Percentiles rank a stretch among this genome's conserved stretches.
Conservation (phyloP, 2,797 vertebrate genomes). For the Calcarius lapponicus region DNA sequence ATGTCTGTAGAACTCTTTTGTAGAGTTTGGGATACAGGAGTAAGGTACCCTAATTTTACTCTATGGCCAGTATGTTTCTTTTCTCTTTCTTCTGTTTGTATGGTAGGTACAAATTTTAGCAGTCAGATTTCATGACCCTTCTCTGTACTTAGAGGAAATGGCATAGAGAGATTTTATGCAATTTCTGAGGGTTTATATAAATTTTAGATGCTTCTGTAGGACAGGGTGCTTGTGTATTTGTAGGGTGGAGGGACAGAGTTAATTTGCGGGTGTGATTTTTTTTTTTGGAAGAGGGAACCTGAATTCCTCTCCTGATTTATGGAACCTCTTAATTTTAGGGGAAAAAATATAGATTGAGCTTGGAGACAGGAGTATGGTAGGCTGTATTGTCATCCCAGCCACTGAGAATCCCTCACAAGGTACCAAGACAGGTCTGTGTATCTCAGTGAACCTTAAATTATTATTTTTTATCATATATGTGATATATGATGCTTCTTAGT, state of each 20-base stretch:
- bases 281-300: not conserved
- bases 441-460: not conserved
- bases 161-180: not conserved
- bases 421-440: not conserved
- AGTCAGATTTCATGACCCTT: not conserved
- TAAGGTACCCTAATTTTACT: not conserved
- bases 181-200: not conserved
- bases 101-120: not conserved
- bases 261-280: not conserved
- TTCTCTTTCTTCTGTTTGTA: not conserved
- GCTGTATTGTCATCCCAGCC: not conserved
- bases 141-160: not conserved
- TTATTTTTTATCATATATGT: not conserved
- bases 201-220: not conserved
- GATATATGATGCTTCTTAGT: not conserved
- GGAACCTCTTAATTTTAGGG: not conserved
- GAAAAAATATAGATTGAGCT: rapidly evolving
- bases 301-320: not conserved
- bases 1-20: not conserved
- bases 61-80: not conserved
- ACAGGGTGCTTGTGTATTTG: not conserved
- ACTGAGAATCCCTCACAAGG: not conserved
- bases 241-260: not conserved
- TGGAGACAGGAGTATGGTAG: not conserved
- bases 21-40: not conserved